A percentile compares a stretch with the other conserved stretches of the same genome.
Conservation (phyloP, 2,797 vertebrate genomes). For the Calcarius lapponicus region DNA sequence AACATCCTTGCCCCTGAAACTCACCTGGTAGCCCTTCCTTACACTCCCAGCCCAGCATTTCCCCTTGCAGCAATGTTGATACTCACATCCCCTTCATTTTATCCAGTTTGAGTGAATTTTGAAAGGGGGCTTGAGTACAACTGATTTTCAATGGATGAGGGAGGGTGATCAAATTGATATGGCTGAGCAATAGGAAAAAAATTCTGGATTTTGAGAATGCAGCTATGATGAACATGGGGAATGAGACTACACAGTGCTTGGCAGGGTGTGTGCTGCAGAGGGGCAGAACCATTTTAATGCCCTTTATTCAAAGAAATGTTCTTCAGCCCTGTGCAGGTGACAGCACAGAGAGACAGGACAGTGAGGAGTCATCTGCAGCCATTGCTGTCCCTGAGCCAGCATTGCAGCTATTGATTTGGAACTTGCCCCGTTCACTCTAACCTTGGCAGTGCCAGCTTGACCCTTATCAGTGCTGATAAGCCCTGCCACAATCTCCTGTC, state of each 20-base stretch:
- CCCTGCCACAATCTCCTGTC: not conserved
- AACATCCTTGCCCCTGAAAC: not conserved
- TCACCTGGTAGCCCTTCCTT: not conserved
- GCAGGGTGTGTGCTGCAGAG: not conserved
- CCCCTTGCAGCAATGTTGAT: not conserved
- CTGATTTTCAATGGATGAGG: not conserved
- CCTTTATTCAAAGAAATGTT: not conserved
- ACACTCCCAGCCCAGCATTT: not conserved
- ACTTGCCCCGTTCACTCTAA: not conserved
- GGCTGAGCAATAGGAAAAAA: not conserved
- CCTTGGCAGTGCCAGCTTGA: not conserved
- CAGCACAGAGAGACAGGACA: not conserved
- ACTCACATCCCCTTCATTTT: not conserved
- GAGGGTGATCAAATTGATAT: not conserved
- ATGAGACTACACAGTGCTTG: not conserved
- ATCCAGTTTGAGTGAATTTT: not conserved
- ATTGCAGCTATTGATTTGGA: not conserved
- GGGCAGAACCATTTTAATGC: not conserved
- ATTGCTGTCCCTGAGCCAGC: not conserved
- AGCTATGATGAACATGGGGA: not conserved
- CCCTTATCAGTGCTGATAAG: conserved; percentile 37
- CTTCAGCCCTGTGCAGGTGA: not conserved
- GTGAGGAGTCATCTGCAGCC: not conserved
- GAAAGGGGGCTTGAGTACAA: not conserved
- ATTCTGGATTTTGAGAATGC: not conserved